Conservation (phyloP, 1,140 invertebrate species). For the Heliconius eleuchia region DNA sequence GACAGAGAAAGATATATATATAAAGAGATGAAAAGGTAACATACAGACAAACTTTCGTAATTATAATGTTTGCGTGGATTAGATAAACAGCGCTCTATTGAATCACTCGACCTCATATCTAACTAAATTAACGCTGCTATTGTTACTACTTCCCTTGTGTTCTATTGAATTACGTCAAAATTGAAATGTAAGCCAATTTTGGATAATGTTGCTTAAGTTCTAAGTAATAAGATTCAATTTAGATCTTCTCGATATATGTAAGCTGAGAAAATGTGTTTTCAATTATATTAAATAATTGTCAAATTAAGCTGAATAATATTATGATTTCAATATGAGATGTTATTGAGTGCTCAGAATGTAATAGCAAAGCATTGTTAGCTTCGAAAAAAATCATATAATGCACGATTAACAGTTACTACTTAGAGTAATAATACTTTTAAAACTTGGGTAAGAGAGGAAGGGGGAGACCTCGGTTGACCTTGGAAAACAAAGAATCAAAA, state of each 20-base stretch:
- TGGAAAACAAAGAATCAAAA: no score
- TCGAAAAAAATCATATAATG: no score
- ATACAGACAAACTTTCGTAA: slow-evolving; percentile 7
- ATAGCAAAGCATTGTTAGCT: no score
- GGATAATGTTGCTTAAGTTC: neutral
- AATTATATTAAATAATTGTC: slow-evolving; percentile 3
- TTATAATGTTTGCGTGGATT: slow-evolving; percentile 9
- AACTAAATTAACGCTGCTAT: slow-evolving; percentile 3
- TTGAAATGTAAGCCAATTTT: neutral
- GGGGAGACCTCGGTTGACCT: no score
- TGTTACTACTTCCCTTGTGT: slow-evolving; percentile 8
- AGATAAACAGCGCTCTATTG: slow-evolving; percentile 9
- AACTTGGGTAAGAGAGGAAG: no score
- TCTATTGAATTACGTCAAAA: slow-evolving; percentile 12
- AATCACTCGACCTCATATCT: slow-evolving; percentile 13
- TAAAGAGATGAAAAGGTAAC: neutral
- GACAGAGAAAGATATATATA: no score
- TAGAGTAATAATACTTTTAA: no score
- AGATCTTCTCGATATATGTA: neutral
- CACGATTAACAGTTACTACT: no score
- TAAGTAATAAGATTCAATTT: neutral
- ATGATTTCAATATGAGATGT: neutral
- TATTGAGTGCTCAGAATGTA: neutral
- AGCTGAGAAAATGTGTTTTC: slow-evolving; percentile 7
- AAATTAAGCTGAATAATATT: slow-evolving; percentile 7